A percentile compares a stretch with the other conserved stretches of the same genome.
phyloP scores from a whole-genome alignment of 2,888 invertebrate species.

The Nomada lathburiana region DNA sequence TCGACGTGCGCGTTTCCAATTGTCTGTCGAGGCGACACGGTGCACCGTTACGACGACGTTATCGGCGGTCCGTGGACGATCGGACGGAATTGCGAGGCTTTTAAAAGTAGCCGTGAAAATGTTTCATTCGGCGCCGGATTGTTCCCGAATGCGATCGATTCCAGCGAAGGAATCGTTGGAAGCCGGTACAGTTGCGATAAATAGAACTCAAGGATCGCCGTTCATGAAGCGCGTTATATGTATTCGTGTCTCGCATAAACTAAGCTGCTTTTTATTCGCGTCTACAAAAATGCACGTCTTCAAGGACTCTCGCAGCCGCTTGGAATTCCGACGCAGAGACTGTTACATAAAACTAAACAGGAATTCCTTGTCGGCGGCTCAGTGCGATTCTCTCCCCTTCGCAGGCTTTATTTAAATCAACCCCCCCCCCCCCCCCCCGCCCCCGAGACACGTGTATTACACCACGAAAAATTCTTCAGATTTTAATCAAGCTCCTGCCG shows the following conservation, averaged over 20 bases:
- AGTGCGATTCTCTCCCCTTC: not conserved
- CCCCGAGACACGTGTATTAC: not conserved
- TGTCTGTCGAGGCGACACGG: conserved; percentile 1
- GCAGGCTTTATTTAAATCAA: not conserved
- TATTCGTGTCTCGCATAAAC: not conserved
- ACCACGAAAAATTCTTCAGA: not conserved
- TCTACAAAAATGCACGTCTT: conserved; percentile 1
- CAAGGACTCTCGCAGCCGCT: not conserved
- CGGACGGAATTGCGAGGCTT: not conserved
- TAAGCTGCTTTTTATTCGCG: not conserved
- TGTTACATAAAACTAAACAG: conserved; percentile 22
- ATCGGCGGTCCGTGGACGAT: not conserved
- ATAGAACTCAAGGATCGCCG: not conserved
- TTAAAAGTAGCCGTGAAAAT: not conserved
- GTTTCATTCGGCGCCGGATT: not conserved
- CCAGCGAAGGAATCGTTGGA: not conserved
- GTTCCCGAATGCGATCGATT: not conserved
- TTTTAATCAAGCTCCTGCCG: no score
- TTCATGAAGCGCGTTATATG: not conserved
- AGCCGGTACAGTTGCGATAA: not conserved
- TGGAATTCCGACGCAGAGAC: conserved; percentile 8
- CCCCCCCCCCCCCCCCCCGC: no score
- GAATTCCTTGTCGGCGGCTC: conserved; percentile 20
- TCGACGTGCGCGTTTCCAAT: conserved; percentile 23
- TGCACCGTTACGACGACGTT: conserved; percentile 37